phyloP scores from a whole-genome alignment of 2,113 vertebrate genomes.

The Ciconia maguari region DNA sequence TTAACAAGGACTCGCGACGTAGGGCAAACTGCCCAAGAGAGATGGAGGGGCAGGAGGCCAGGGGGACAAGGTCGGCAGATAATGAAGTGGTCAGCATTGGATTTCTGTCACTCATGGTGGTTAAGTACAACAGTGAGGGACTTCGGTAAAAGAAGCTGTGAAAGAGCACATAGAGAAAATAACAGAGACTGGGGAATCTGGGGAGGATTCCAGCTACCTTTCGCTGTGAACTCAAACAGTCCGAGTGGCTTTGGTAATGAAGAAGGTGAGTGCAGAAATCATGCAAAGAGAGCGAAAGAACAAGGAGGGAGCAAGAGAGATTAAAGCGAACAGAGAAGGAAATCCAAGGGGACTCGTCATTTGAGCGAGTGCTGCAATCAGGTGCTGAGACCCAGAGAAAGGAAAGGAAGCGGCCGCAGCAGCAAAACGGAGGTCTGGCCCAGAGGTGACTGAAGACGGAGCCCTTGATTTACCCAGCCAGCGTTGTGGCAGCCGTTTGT shows the following conservation, averaged over 20 bases:
- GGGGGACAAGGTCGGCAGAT: constrained; percentile 81
- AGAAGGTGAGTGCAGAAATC: constrained; percentile 62
- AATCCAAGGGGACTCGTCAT: background rate
- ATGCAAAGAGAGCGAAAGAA: background rate
- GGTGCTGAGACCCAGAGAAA: background rate
- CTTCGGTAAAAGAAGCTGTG: constrained; percentile 39
- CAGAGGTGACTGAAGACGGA: fast-evolving
- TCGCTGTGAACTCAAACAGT: background rate
- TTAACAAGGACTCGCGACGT: constrained; percentile 78
- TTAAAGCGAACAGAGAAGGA: background rate
- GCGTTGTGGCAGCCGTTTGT: fast-evolving
- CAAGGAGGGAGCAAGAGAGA: background rate
- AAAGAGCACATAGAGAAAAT: constrained; percentile 56
- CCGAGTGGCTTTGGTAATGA: background rate
- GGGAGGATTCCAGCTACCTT: background rate
- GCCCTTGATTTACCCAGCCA: background rate
- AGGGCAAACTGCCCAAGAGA: constrained; percentile 83
- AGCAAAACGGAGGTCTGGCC: background rate
- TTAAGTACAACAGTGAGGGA: constrained; percentile 66
- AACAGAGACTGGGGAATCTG: background rate
- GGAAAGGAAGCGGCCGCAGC: background rate
- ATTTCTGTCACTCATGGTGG: constrained; percentile 89
- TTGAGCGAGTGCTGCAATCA: background rate
- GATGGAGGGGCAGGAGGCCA: constrained; percentile 76
- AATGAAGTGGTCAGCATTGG: constrained; percentile 96